Evolutionary conservation across 2,113 vertebrate genomes (phyloP), one percentile per base, ranked within the genome.

Genomic region (Malurus cyaneus): DNA sequence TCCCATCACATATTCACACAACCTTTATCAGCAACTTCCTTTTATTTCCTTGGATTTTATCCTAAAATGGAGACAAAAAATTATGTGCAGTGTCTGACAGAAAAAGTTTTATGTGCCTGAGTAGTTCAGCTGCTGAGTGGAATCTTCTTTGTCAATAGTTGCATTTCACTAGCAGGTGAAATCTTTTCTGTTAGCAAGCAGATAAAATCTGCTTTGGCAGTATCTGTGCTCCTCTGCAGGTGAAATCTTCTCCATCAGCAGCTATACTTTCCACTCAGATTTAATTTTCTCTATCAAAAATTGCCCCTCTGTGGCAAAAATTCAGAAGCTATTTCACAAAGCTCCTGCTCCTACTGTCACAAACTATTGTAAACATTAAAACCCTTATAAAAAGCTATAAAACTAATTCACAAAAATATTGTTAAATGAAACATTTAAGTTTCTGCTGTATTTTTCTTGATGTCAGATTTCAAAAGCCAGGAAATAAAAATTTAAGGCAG

Each of bases 241-340:
- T 86, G 88, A 90, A 96, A 95, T 60, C 25, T 70, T 93, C 79
- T 67, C 85, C 52, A 88, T 92, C 94, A 95, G 88, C 93, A 94
- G 16, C 81, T 91, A 23, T 47, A 52, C 54, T 88, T 96, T 72
- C 47, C 31, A 34, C 82, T 83, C 47, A 60, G 52, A 80, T 94
- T 86, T 24, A 9, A 87, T 87, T 85, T 91, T 91, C 70, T 70
- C 26, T 46, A 15, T 80, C 66, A 93, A 66, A 89, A 92, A 59
- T 92, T 95, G 50, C 67, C 34, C 71, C 54, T 95, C 34, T 94
- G 56, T 61, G 71, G 60, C 80, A 93, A 92, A 94, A 88, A 56
- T 80, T 95, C 56, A 88, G 76, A 83, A 95, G 31, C n/a, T 83
- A 7, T 76, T 93, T 89, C 78, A 79, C 62, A 85, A 85, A 76